Evolutionary conservation across 2,797 vertebrate genomes (phyloP).

Genomic region (Monodelphis domestica): DNA sequence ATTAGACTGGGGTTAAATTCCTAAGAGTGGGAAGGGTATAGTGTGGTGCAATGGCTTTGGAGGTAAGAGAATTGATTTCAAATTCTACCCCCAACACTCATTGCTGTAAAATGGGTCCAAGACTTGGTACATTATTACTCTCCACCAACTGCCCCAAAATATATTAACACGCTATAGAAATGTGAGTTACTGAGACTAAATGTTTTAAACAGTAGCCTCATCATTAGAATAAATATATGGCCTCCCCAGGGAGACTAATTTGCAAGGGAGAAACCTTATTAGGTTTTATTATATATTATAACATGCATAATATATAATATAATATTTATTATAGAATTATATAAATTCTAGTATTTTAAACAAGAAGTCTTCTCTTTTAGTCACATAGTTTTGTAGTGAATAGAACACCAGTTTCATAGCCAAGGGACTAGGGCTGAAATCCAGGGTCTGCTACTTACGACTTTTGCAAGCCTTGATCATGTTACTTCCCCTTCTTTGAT

Average conservation of each 20-base stretch:
- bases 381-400: neutral
- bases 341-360: neutral
- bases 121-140: neutral
- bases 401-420: neutral
- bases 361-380: neutral
- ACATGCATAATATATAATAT: too few relatives aligned
- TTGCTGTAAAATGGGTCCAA: neutral
- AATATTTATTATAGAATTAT: too few relatives aligned
- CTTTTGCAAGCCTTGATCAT: neutral
- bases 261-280: neutral
- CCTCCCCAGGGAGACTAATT: neutral
- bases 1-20: neutral
- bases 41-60: neutral
- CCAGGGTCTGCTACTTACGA: neutral
- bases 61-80: neutral
- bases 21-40: neutral
- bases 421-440: neutral
- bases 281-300: too few relatives aligned
- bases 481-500: neutral
- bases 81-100: neutral
- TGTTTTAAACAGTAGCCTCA: neutral
- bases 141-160: neutral
- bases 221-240: neutral
- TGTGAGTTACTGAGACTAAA: neutral
- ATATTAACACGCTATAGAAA: neutral